phyloP scores from a whole-genome alignment of 2,888 invertebrate genomes.

The Nudaria mundana region DNA sequence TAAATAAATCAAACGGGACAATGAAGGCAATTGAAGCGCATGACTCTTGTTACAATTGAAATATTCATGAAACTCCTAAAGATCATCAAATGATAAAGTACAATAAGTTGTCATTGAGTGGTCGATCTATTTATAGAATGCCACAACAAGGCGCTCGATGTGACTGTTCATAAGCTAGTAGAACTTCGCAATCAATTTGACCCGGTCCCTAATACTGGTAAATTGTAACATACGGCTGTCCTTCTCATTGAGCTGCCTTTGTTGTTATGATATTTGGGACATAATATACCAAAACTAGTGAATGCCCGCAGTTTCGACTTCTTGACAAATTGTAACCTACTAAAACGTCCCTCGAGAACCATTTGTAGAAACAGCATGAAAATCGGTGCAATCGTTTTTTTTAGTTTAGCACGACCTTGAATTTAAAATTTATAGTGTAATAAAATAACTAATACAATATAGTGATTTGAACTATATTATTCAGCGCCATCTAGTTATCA shows the following conservation, averaged over 20 bases:
- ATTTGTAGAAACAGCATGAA: slow-evolving; percentile 2
- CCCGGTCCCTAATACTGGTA: slow-evolving; percentile 51
- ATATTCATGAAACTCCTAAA: slow-evolving; percentile 38
- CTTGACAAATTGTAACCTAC: too few species aligned
- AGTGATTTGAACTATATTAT: too few species aligned
- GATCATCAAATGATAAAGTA: slow-evolving; percentile 41
- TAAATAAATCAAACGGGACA: slow-evolving; percentile 8
- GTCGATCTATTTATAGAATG: slow-evolving; percentile 66
- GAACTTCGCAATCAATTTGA: slow-evolving; percentile 73
- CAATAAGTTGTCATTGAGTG: slow-evolving; percentile 54
- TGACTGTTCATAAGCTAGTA: slow-evolving; percentile 51
- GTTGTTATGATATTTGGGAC: too few species aligned
- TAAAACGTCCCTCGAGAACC: too few species aligned
- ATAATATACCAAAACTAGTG: too few species aligned
- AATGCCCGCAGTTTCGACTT: too few species aligned
- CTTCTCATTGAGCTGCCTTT: slow-evolving; percentile 17
- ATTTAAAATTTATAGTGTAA: too few species aligned
- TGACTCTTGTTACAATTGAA: slow-evolving; percentile 33
- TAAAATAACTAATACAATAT: too few species aligned
- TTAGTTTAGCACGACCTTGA: too few species aligned
- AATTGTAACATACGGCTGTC: slow-evolving; percentile 52
- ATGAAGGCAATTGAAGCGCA: slow-evolving; percentile 27
- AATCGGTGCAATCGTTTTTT: too few species aligned
- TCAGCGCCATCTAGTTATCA: slow-evolving; percentile 30
- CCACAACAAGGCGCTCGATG: slow-evolving; percentile 47